phyloP scores from a whole-genome alignment of 2,797 vertebrate species.

The Sebastes taczanowskii region DNA sequence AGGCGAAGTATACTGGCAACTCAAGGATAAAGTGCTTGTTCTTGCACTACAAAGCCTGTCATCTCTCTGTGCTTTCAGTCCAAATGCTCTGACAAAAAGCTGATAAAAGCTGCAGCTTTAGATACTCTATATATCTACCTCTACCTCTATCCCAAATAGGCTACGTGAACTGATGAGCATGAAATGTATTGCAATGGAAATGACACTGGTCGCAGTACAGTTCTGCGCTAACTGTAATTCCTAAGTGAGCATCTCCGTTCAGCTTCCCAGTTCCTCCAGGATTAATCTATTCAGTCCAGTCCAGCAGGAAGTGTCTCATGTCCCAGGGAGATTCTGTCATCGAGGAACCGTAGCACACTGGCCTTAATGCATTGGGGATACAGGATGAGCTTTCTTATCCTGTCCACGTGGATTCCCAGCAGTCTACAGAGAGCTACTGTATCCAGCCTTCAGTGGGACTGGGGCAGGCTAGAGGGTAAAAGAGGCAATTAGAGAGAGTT shows the following conservation, averaged over 20 bases:
- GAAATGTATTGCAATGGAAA: not conserved
- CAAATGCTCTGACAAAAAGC: not conserved
- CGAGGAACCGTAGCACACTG: constrained; percentile 52
- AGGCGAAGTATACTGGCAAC: no score
- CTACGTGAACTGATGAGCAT: not conserved
- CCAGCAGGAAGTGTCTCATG: constrained; percentile 54
- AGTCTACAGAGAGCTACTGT: constrained; percentile 64
- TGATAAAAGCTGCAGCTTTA: not conserved
- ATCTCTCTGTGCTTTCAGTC: not conserved
- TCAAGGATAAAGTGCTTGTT: no score
- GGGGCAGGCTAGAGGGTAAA: constrained; percentile 65
- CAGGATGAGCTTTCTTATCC: constrained; percentile 53
- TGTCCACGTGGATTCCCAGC: constrained; percentile 52
- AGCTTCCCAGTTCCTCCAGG: constrained; percentile 44
- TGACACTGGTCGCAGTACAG: not conserved
- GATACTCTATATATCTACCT: not conserved
- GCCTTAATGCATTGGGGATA: constrained; percentile 61
- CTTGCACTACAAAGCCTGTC: no score
- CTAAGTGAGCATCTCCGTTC: constrained; percentile 21
- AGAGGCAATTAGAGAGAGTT: constrained; percentile 72
- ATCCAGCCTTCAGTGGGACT: constrained; percentile 38
- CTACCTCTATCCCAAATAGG: not conserved
- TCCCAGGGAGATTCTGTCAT: constrained; percentile 62
- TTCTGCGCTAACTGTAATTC: constrained; percentile 10
- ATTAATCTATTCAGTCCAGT: constrained; percentile 41